A percentile compares a stretch with the other conserved stretches of the same genome.
phyloP scores from a whole-genome alignment of 2,797 vertebrate genomes.

The Chelidonichthys spinosus region DNA sequence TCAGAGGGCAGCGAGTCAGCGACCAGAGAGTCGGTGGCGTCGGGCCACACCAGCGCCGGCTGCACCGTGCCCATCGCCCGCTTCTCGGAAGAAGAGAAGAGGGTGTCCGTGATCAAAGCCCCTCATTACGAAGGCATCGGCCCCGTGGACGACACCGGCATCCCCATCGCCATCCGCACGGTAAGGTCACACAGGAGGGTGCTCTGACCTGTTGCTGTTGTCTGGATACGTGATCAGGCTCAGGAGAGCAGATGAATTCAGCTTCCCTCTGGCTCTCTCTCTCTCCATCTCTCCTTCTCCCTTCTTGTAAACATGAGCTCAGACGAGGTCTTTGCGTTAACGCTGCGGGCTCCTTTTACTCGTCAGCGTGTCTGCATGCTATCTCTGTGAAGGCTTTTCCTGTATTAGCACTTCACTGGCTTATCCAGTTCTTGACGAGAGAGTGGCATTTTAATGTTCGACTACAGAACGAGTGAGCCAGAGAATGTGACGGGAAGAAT shows the following conservation, averaged over 20 bases:
- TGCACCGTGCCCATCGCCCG: slow-evolving; percentile 92
- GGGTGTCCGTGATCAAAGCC: slow-evolving; percentile 94
- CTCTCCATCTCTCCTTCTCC: slow-evolving; percentile 22
- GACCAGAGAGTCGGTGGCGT: slow-evolving; percentile 87
- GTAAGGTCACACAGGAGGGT: slow-evolving; percentile 81
- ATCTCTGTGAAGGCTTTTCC: slow-evolving; percentile 27
- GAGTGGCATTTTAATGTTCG: slow-evolving; percentile 24
- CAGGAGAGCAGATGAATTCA: slow-evolving; percentile 60
- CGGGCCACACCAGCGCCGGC: slow-evolving; percentile 83
- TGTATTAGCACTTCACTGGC: slow-evolving; percentile 33
- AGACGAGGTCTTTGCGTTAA: slow-evolving; percentile 24
- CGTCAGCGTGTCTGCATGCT: slow-evolving; percentile 26
- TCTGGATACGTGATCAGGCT: slow-evolving; percentile 64
- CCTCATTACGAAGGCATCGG: slow-evolving; percentile 98
- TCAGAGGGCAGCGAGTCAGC: slow-evolving; percentile 89
- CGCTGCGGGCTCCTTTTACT: slow-evolving; percentile 17
- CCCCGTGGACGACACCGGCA: slow-evolving; percentile 96
- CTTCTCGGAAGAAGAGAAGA: slow-evolving; percentile 96
- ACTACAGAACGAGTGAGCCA: slow-evolving; percentile 18
- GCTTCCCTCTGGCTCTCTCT: slow-evolving; percentile 38
- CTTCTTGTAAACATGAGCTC: slow-evolving; percentile 34
- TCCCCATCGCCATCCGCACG: slow-evolving; percentile 98
- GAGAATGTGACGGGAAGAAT: slow-evolving; percentile 16
- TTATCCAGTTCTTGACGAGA: slow-evolving; percentile 34
- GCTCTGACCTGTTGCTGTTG: slow-evolving; percentile 44